A percentile compares a stretch with the other conserved stretches of the same genome.
Evolutionary conservation across 2,113 vertebrate genomes (phyloP).

Genomic region (Abramis brama): DNA sequence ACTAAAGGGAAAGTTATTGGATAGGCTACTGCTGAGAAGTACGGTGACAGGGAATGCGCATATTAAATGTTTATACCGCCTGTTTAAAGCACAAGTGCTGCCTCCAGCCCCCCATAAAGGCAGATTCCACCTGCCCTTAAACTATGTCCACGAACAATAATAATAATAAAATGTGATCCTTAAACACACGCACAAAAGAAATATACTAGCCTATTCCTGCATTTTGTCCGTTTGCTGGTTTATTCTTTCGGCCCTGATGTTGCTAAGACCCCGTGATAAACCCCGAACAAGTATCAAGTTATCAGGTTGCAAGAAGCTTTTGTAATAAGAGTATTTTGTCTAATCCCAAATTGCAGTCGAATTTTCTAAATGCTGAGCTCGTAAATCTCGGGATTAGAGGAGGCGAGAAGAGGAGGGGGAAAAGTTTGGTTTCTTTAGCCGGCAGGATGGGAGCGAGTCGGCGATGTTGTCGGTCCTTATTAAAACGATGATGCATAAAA

Average conservation of each 20-base stretch:
- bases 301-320: conserved; percentile 82
- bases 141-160: conserved; percentile 57
- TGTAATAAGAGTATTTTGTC: conserved; percentile 88
- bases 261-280: conserved; percentile 74
- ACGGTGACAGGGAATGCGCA: conserved; percentile 28
- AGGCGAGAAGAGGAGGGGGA: conserved; percentile 63
- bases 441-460: conserved; percentile 74
- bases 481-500: conserved; percentile 78
- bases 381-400: conserved; percentile 87
- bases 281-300: conserved; percentile 79
- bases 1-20: conserved; percentile 52
- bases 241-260: conserved; percentile 59
- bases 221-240: conserved; percentile 66
- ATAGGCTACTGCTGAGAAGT: conserved; percentile 56
- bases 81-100: conserved; percentile 3
- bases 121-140: conserved; percentile 37
- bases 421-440: conserved; percentile 77
- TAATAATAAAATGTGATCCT: conserved; percentile 68
- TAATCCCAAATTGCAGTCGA: conserved; percentile 91
- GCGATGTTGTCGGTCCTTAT: conserved; percentile 76
- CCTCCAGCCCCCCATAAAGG: background rate
- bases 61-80: conserved; percentile 41
- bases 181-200: conserved; percentile 66
- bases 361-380: conserved; percentile 87
- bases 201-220: conserved; percentile 57